Evolutionary conservation across 2,113 vertebrate species (phyloP), one percentile per base, ranked within the genome.

Genomic region (Excalfactoria chinensis): DNA sequence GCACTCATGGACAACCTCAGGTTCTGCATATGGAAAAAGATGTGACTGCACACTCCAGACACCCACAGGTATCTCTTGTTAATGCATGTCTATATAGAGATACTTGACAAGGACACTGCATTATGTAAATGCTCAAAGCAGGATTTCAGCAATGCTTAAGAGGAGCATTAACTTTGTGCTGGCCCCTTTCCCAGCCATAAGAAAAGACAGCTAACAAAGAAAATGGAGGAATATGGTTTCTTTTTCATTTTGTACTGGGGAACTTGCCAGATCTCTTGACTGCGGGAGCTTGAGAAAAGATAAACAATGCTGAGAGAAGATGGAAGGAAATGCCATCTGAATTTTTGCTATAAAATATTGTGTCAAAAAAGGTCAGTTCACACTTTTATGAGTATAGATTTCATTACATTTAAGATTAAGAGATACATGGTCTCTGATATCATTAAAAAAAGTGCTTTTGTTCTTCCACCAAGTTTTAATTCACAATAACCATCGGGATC

Each of bases 311-410:
- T 40, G 51, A 75, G 41, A 77, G 19, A 14, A 93, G 40, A 81
- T 18, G 30, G 22, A 88, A 91, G n/a, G 25, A 88, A 89, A 93
- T 68, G 64, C 9, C 48, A 90, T 44, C 48, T 81, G 69, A 90
- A 76, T 43, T 71, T 79, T 49, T 80, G 28, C 17, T 59, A 63
- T 44, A 48, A 90, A 68, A 89, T 37, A 81, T 11, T 37, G 26
- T 49, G 25, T 58, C 70, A 34, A 35, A 80, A 64, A 84, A 32
- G n/a, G 20, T 74, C 30, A 86, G 9, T 7, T 94, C 55, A 80
- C 0, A 0, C 56, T 68, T 86, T 53, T 43, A 68, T 46, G 20
- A 86, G 76, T 43, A 37, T 1, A 1, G 59, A 70, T 56, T 71
- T 60, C 17, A 75, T 34, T 0, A 32, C 34, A 67, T 75, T 80